Evolutionary conservation across 2,113 vertebrate species (phyloP).

Genomic region (Poicephalus meyeri): DNA sequence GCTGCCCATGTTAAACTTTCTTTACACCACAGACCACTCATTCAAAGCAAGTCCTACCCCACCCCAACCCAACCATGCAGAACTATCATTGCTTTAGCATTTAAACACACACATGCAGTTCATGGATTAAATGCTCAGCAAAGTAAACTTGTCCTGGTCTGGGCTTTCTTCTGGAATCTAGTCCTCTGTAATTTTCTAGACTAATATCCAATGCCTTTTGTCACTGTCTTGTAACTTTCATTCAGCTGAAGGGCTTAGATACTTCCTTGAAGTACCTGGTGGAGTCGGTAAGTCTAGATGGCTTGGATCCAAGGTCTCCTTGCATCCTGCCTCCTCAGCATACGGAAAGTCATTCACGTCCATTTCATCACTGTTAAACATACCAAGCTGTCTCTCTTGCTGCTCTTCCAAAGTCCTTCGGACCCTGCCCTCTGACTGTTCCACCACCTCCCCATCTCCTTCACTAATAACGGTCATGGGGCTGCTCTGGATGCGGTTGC

Average conservation of each 20-base stretch:
- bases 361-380: constrained; percentile 39
- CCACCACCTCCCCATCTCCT: constrained; percentile 86
- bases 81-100: constrained; percentile 5
- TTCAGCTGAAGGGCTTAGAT: constrained; percentile 77
- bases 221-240: constrained; percentile 67
- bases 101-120: constrained; percentile 35
- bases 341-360: constrained; percentile 2
- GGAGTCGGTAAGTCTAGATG: constrained; percentile 35
- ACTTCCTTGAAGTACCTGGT: constrained; percentile 54
- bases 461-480: constrained; percentile 98
- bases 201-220: not conserved
- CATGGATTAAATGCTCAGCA: constrained; percentile 28
- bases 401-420: constrained; percentile 33
- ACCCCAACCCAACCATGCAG: not conserved
- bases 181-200: not conserved
- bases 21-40: constrained; percentile 59
- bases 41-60: constrained; percentile 37
- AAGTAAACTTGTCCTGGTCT: constrained; percentile 45
- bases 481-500: constrained; percentile 93
- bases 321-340: not conserved
- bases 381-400: constrained; percentile 24
- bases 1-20: too few relatives aligned
- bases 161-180: constrained; percentile 30
- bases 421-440: constrained; percentile 72
- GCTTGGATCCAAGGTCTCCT: not conserved